Base-by-base conservation (phyloP, 30 jellyfish, hydroid and myxozoan genomes). In the Calvadosia cruxmelitensis region DNA sequence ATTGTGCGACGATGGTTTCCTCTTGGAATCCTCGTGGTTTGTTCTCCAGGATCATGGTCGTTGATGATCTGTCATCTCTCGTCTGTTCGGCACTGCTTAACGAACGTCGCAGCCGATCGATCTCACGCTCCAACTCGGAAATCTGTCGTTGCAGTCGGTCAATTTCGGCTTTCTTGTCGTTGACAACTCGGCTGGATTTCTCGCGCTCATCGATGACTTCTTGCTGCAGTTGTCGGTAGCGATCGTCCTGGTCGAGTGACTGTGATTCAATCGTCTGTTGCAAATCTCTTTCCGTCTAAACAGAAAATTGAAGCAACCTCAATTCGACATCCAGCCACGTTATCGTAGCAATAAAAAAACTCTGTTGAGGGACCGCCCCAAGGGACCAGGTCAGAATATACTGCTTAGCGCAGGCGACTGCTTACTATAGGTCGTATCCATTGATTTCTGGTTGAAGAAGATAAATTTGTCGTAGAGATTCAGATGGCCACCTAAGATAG, bases 261-360 rank as follows among this genome's bases (percentile, higher is more conserved):
- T 88, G 92, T 49, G 78, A 29, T 51, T 68, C 78, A 57, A 82
- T 51, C 70, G 83, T 64, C 24, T 67, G 79, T 51, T 82, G 84
- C 27, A 88, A 76, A 27, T 88, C 97, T 48, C 70, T 50, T 64
- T 88, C 97, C 31, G 66, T 82, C 97, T 88, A 33, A 30, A 31
- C 48, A 24, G 33, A 50, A 35, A 30, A 53, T n/a, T 31, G 23
- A 23, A 27, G 2, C 2, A n/a, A n/a, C n/a, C n/a, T n/a, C n/a
- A n/a, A n/a, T n/a, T n/a, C n/a, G n/a, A n/a, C n/a, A n/a, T n/a
- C n/a, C n/a, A n/a, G n/a, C n/a, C n/a, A n/a, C n/a, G n/a, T n/a
- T n/a, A n/a, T n/a, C n/a, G n/a, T n/a, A n/a, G n/a, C n/a, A n/a
- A n/a, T n/a, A n/a, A n/a, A n/a, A n/a, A n/a, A n/a, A n/a, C n/a